phyloP scores from a whole-genome alignment of 2,888 invertebrate species.

The Petrolisthes cinctipes region DNA sequence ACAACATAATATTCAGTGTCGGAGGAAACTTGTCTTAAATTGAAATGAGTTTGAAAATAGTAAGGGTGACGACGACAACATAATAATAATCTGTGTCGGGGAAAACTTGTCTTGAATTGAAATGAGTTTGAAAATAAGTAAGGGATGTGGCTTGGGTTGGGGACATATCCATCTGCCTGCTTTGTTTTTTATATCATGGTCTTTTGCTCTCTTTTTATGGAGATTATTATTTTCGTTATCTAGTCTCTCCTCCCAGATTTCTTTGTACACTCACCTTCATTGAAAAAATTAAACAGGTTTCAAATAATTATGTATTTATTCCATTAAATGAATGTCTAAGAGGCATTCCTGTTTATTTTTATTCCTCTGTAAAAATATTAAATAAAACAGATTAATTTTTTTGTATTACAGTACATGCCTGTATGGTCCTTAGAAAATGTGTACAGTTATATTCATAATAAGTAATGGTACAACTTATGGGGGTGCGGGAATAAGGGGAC shows the following conservation, averaged over 20 bases:
- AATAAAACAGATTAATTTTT: background rate
- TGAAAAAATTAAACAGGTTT: constrained; percentile 40
- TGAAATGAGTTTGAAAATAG: too few species aligned
- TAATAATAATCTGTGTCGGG: too few species aligned
- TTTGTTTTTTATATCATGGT: constrained; percentile 3
- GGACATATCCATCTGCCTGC: constrained; percentile 34
- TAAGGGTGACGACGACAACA: too few species aligned
- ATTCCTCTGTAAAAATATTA: background rate
- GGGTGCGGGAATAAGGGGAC: too few species aligned
- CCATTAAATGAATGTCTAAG: constrained; percentile 61
- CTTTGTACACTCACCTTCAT: constrained; percentile 49
- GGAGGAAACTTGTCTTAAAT: too few species aligned
- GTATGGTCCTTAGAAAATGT: too few species aligned
- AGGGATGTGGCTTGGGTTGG: constrained; percentile 7
- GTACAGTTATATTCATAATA: too few species aligned
- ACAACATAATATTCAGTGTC: too few species aligned
- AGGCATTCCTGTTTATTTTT: constrained; percentile 35
- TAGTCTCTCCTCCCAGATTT: constrained; percentile 43
- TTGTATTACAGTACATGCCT: too few species aligned
- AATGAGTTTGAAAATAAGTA: too few species aligned
- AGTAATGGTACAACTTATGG: too few species aligned
- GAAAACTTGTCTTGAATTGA: too few species aligned
- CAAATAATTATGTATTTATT: constrained; percentile 58
- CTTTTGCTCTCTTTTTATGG: constrained; percentile 21
- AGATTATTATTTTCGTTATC: constrained; percentile 39